A percentile compares a stretch with the other conserved stretches of the same genome.
Evolutionary conservation across 1,140 invertebrate genomes (phyloP).

Genomic region (Colletes latitarsis): DNA sequence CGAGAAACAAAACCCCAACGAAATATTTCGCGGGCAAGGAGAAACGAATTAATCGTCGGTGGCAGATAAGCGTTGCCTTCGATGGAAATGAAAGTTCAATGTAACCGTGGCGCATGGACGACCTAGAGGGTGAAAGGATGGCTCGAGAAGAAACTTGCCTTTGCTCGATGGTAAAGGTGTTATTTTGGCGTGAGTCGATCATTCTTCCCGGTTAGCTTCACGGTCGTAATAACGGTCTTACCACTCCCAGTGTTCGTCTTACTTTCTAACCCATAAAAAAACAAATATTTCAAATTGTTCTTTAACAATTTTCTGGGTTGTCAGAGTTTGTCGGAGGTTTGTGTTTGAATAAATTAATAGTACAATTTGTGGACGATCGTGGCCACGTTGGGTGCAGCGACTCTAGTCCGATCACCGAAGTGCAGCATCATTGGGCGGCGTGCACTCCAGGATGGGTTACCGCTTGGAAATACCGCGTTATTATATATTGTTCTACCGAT

Average conservation of each 20-base stretch:
- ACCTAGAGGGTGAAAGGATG: slow-evolving; percentile 25
- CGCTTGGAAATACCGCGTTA: too few relatives aligned
- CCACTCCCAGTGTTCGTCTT: not conserved
- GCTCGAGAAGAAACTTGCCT: not conserved
- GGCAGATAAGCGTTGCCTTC: slow-evolving; percentile 28
- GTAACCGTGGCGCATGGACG: not conserved
- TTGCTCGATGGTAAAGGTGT: not conserved
- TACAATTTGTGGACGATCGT: too few relatives aligned
- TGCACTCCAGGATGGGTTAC: too few relatives aligned
- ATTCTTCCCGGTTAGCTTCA: not conserved
- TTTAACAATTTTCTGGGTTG: too few relatives aligned
- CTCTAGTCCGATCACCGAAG: too few relatives aligned
- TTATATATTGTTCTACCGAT: too few relatives aligned
- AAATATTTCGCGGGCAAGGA: slow-evolving; percentile 25
- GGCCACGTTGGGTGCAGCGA: too few relatives aligned
- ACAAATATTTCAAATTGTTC: too few relatives aligned
- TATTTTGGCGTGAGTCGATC: not conserved
- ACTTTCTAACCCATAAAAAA: too few relatives aligned
- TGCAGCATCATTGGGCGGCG: too few relatives aligned
- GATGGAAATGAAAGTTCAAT: slow-evolving; percentile 57
- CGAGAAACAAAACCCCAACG: slow-evolving; percentile 47
- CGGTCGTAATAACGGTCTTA: not conserved
- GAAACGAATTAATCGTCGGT: slow-evolving; percentile 59
- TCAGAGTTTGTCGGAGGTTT: too few relatives aligned
- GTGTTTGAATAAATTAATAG: too few relatives aligned